phyloP scores from a whole-genome alignment of 2,888 invertebrate genomes.

The Eilema depressum region DNA sequence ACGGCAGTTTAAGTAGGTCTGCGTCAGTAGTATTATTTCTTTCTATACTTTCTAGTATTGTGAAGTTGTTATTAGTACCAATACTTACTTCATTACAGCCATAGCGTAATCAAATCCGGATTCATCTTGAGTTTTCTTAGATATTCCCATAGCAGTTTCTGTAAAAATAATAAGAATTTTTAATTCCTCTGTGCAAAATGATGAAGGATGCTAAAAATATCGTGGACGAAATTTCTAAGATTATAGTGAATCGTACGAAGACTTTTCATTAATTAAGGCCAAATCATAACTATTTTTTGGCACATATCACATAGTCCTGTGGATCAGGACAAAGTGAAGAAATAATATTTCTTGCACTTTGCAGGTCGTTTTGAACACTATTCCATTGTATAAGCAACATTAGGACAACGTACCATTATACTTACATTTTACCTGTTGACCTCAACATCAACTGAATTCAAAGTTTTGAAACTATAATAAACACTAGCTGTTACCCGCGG shows the following conservation, averaged over 20 bases:
- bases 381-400: too few relatives aligned
- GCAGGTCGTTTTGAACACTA: not conserved
- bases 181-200: not conserved
- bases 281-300: too few relatives aligned
- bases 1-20: too few relatives aligned
- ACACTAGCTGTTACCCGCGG: too few relatives aligned
- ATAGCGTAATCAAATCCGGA: constrained; percentile 93
- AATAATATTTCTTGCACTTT: not conserved
- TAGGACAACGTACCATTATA: too few relatives aligned
- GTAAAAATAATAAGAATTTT: not conserved
- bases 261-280: too few relatives aligned
- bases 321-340: not conserved
- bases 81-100: constrained; percentile 92
- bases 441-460: not conserved
- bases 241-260: not conserved
- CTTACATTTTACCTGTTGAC: not conserved
- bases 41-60: too few relatives aligned
- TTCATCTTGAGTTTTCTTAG: constrained; percentile 90
- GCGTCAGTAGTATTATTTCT: not conserved
- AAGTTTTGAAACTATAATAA: not conserved
- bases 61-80: not conserved
- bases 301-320: not conserved
- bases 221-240: not conserved
- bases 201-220: not conserved
- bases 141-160: constrained; percentile 95